These are phyloP conservation scores for Lochmaea crataegi DNA, from an alignment of 2,888 invertebrate genomes.

Conservation along the genomic window DNA sequence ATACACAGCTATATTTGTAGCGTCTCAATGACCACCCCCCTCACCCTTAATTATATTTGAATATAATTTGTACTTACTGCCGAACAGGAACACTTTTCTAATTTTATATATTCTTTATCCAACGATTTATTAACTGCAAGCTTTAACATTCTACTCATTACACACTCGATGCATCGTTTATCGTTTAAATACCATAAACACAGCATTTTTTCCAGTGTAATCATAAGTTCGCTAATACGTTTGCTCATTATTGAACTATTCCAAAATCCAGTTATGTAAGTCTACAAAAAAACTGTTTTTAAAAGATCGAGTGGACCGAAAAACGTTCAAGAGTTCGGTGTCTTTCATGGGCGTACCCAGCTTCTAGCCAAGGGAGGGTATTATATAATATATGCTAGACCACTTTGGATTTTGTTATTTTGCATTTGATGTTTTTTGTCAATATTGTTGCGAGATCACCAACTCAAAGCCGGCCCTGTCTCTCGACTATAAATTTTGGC, in stretches of 20 bases:
- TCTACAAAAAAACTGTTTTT: constrained; percentile 31
- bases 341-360: no score
- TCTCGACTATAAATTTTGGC: no score
- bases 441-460: no score
- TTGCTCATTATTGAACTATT: constrained; percentile 26
- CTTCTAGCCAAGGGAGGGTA: no score
- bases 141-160: not conserved
- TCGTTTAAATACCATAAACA: constrained; percentile 35
- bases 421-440: no score
- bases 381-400: no score
- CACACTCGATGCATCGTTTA: constrained; percentile 13
- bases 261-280: constrained; percentile 37
- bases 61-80: constrained; percentile 5
- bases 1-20: no score
- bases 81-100: constrained; percentile 3
- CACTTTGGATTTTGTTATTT: no score
- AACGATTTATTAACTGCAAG: not conserved
- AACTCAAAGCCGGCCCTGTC: no score
- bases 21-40: no score
- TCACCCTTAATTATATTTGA: not conserved
- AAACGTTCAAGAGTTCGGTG: no score
- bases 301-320: not conserved
- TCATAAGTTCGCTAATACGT: constrained; percentile 24
- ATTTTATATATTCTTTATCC: not conserved
- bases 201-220: constrained; percentile 21